A percentile compares a stretch with the other conserved stretches of the same genome.
Evolutionary conservation across 2,797 vertebrate species (phyloP).

Genomic region (Argyrosomus regius): DNA sequence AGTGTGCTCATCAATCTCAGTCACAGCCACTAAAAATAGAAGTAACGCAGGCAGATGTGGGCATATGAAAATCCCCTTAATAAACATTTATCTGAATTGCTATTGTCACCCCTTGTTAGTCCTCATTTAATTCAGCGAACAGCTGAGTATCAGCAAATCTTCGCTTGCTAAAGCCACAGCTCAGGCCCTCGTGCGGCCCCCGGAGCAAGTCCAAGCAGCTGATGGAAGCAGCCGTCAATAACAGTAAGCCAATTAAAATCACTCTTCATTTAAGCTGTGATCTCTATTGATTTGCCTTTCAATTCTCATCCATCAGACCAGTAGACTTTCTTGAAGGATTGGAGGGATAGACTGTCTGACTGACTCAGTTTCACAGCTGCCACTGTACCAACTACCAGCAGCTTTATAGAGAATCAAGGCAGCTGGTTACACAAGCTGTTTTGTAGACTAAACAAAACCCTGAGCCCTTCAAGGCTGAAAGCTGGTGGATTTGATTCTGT

Average conservation of each 20-base stretch:
- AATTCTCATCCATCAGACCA: constrained; percentile 78
- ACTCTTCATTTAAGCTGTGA: constrained; percentile 86
- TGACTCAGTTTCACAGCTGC: constrained; percentile 58
- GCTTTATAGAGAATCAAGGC: constrained; percentile 57
- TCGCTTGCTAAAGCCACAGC: constrained; percentile 48
- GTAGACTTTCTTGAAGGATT: constrained; percentile 64
- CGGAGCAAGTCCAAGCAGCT: constrained; percentile 66
- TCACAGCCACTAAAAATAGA: constrained; percentile 40
- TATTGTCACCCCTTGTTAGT: constrained; percentile 70
- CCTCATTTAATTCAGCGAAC: constrained; percentile 63
- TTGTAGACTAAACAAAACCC: constrained; percentile 38
- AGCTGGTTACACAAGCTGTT: constrained; percentile 32
- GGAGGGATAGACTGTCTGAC: constrained; percentile 53
- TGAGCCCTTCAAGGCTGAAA: constrained; percentile 8
- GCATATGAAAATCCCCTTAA: constrained; percentile 36
- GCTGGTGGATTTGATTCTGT: constrained; percentile 34
- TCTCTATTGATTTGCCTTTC: constrained; percentile 85
- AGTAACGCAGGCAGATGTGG: constrained; percentile 10
- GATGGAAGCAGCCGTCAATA: constrained; percentile 78
- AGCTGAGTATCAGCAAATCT: constrained; percentile 64
- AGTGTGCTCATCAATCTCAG: constrained; percentile 43
- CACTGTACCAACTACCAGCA: constrained; percentile 20
- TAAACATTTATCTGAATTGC: constrained; percentile 64
- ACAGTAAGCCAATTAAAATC: constrained; percentile 85
- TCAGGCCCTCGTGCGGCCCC: constrained; percentile 39